Percentiles rank a stretch among this genome's conserved stretches.
These are phyloP conservation scores for Apostichopus japonicus DNA, from an alignment of 35 echinoderm and acorn worm genomes.

Conservation along the genomic window DNA sequence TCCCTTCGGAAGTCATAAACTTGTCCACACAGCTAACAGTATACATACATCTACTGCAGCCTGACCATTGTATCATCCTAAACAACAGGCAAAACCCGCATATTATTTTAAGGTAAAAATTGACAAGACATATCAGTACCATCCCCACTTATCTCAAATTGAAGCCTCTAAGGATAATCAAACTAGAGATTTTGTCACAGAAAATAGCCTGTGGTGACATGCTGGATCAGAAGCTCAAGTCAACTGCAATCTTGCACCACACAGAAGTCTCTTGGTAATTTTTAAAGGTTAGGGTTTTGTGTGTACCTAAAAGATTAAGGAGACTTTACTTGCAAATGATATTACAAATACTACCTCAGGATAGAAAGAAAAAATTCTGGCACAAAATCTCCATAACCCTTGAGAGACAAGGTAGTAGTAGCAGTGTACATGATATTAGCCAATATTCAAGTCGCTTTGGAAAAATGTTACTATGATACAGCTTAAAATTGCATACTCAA, in stretches of 20 bases:
- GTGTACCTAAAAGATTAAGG: conserved; percentile 4
- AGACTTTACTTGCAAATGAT: background rate
- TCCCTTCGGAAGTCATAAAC: too few relatives aligned
- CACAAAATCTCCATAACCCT: background rate
- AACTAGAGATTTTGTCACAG: background rate
- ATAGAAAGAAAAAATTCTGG: background rate
- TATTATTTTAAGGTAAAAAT: background rate
- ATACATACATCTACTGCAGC: too few relatives aligned
- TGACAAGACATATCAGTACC: background rate
- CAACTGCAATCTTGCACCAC: background rate
- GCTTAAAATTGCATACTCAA: background rate
- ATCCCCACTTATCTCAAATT: background rate
- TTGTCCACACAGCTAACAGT: too few relatives aligned
- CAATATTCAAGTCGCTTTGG: background rate
- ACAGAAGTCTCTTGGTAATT: background rate
- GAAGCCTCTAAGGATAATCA: background rate
- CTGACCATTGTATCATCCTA: background rate
- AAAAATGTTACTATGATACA: background rate
- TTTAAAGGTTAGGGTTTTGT: background rate
- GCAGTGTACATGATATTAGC: background rate
- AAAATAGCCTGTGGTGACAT: background rate
- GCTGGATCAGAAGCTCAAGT: background rate
- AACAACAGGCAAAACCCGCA: background rate
- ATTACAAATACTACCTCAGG: background rate
- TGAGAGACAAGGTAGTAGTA: background rate